A percentile compares a stretch with the other conserved stretches of the same genome.
Conservation (phyloP, 2,797 vertebrate species). For the Tinamus major region DNA sequence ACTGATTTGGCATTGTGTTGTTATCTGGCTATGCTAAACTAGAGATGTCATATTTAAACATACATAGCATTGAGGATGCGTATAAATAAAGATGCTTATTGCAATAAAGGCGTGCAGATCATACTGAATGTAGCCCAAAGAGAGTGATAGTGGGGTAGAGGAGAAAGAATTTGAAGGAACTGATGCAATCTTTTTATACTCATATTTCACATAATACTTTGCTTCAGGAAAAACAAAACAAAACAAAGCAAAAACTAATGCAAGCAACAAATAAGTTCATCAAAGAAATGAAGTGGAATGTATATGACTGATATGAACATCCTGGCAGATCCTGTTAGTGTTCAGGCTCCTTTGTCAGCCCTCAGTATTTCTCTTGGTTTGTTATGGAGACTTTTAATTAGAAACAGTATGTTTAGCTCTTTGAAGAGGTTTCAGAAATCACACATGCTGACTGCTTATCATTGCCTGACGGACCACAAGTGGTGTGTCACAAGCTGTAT, state of each 20-base stretch:
- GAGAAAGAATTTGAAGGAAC: neutral
- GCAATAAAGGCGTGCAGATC: neutral
- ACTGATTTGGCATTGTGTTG: neutral
- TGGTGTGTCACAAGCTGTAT: neutral
- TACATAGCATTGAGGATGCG: neutral
- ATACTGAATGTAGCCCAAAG: neutral
- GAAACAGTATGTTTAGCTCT: neutral
- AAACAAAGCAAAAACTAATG: neutral
- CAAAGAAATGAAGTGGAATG: neutral
- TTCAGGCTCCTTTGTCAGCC: neutral
- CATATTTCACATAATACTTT: neutral
- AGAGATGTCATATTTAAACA: neutral
- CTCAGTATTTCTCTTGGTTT: neutral
- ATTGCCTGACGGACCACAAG: rapidly evolving
- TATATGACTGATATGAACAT: neutral
- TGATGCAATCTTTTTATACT: neutral
- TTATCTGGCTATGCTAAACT: neutral
- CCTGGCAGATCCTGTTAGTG: neutral
- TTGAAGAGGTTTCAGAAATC: neutral
- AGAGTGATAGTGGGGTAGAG: neutral
- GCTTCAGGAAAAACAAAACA: neutral
- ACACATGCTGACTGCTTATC: neutral
- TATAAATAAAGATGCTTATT: neutral
- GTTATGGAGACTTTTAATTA: neutral
- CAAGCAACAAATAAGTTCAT: neutral